phyloP scores from a whole-genome alignment of 2,888 invertebrate genomes.

The Homarus gammarus region DNA sequence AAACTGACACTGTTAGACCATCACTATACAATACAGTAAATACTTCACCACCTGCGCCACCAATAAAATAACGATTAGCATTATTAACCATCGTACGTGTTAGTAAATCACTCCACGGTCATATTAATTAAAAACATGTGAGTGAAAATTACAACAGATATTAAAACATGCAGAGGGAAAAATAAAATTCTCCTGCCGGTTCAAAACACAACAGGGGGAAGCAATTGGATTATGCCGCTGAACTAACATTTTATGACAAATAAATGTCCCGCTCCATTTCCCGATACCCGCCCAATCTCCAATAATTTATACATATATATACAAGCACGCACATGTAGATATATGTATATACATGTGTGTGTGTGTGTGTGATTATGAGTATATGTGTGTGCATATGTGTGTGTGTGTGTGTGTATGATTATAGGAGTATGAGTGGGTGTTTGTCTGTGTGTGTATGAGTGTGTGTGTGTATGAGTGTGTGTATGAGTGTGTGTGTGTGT shows the following conservation, averaged over 20 bases:
- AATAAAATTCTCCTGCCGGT: not conserved
- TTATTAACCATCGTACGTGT: no score
- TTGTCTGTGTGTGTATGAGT: no score
- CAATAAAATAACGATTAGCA: not conserved
- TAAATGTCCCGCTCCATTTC: constrained; percentile 2
- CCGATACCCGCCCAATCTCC: not conserved
- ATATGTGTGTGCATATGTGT: not conserved
- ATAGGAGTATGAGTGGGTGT: no score
- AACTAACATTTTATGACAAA: constrained; percentile 3
- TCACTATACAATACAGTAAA: no score
- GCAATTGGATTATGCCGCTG: constrained; percentile 2
- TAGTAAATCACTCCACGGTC: no score
- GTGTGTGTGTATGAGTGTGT: no score
- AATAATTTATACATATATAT: constrained; percentile 7
- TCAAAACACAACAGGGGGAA: not conserved
- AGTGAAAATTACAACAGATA: not conserved
- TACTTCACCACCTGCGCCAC: no score
- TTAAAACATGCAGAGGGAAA: not conserved
- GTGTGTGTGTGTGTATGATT: not conserved
- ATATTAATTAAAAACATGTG: not conserved
- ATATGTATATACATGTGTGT: not conserved
- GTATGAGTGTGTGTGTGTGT: no score
- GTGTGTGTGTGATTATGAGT: not conserved
- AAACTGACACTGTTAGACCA: no score
- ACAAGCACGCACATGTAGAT: not conserved